Conservation (phyloP, 2,888 invertebrate genomes). For the Parascotia fuliginaria region DNA sequence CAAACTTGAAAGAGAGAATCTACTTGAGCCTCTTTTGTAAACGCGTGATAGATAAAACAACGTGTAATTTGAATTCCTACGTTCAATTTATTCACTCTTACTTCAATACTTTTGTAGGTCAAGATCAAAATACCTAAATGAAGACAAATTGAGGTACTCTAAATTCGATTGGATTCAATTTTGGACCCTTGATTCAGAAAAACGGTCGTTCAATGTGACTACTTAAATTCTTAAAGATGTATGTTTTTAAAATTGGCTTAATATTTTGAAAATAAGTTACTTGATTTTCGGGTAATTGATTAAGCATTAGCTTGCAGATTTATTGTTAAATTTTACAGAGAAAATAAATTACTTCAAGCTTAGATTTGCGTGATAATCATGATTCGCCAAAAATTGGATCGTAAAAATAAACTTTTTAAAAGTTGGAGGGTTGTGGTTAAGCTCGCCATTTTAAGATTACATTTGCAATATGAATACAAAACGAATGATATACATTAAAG, state of each 20-base stretch:
- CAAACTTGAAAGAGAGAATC: too few relatives aligned
- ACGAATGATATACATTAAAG: too few relatives aligned
- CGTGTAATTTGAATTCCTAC: constrained; percentile 30
- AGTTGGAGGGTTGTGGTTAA: neutral
- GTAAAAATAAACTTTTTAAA: constrained; percentile 1
- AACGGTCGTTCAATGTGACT: constrained; percentile 25
- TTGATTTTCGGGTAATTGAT: constrained; percentile 8
- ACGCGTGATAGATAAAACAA: constrained; percentile 2
- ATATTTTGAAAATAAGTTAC: constrained; percentile 2
- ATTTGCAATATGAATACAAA: neutral
- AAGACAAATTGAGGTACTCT: constrained; percentile 44
- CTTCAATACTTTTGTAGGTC: constrained; percentile 38
- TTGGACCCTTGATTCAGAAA: constrained; percentile 29
- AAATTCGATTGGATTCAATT: constrained; percentile 44
- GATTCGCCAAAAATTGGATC: constrained; percentile 1
- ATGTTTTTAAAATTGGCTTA: constrained; percentile 3
- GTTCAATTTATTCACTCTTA: constrained; percentile 40
- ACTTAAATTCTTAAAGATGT: constrained; percentile 22
- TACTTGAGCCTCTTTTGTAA: neutral
- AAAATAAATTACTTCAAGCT: constrained; percentile 14
- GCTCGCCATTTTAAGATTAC: neutral
- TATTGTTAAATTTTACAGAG: constrained; percentile 5
- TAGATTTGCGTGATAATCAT: constrained; percentile 1
- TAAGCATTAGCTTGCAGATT: constrained; percentile 13
- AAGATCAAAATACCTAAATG: constrained; percentile 47